Evolutionary conservation across 2,113 vertebrate species (phyloP).

Genomic region (Melanocharis versteri): DNA sequence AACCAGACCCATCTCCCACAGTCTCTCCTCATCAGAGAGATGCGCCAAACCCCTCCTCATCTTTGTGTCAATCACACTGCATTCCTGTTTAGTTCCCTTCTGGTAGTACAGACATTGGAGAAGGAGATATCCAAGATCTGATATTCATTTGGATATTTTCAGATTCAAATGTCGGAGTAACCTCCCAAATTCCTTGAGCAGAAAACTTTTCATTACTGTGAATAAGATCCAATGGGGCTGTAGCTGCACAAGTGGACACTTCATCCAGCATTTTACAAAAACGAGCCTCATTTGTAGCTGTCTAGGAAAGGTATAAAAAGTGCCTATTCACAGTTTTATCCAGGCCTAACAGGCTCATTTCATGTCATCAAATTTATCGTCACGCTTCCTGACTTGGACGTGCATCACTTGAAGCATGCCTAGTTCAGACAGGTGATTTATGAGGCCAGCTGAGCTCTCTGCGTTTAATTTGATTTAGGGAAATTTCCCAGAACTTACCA

Average conservation of each 20-base stretch:
- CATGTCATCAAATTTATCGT: neutral
- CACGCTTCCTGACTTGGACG: neutral
- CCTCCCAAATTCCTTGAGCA: neutral
- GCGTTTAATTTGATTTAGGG: constrained; percentile 4
- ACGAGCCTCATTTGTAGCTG: neutral
- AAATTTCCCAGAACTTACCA: constrained; percentile 32
- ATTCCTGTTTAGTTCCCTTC: neutral
- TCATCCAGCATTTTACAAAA: neutral
- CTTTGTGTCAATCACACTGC: neutral
- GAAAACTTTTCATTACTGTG: neutral
- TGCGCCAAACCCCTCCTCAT: neutral
- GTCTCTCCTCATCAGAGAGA: neutral
- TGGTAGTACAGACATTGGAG: neutral
- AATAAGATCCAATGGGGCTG: neutral
- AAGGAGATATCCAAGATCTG: neutral
- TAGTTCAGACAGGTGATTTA: constrained; percentile 1
- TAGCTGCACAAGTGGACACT: neutral
- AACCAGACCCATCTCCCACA: neutral
- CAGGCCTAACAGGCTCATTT: neutral
- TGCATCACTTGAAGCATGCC: neutral
- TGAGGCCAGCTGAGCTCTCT: neutral
- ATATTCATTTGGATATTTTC: neutral
- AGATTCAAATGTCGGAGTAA: neutral
- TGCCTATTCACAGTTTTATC: neutral
- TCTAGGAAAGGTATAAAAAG: neutral